Conservation (phyloP, 2,797 vertebrate genomes). For the Typhlichthys eigenmanni region DNA sequence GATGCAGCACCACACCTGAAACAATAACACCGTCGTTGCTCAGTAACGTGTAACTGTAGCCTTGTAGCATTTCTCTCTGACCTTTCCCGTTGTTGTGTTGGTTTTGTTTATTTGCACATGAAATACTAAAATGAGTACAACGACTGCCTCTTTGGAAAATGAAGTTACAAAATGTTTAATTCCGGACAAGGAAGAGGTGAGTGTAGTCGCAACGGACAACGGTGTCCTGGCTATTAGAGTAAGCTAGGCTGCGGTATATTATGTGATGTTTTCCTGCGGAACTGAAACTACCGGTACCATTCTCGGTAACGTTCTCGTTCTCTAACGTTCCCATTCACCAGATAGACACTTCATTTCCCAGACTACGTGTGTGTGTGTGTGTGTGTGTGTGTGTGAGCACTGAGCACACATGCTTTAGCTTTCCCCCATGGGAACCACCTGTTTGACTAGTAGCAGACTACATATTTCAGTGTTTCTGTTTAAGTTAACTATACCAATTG, state of each 20-base stretch:
- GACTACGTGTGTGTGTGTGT: background rate
- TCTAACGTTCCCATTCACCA: too few species aligned
- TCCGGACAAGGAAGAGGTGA: slow-evolving; percentile 21
- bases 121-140: background rate
- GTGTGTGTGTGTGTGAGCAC: background rate
- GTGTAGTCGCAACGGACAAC: background rate
- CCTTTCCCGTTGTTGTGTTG: background rate
- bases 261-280: too few species aligned
- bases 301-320: too few species aligned
- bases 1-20: background rate
- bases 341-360: too few species aligned
- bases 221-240: background rate
- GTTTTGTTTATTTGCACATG: too few species aligned
- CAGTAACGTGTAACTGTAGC: background rate
- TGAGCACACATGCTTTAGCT: too few species aligned
- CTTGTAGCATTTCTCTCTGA: background rate
- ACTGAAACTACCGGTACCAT: too few species aligned
- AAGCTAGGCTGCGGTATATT: too few species aligned
- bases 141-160: background rate
- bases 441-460: too few species aligned
- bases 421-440: too few species aligned
- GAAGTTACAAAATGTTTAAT: background rate
- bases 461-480: too few species aligned
- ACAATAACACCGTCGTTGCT: background rate
- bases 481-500: too few species aligned